Base-by-base conservation (phyloP, 2,888 invertebrate genomes). In the Drosophila falleni region DNA sequence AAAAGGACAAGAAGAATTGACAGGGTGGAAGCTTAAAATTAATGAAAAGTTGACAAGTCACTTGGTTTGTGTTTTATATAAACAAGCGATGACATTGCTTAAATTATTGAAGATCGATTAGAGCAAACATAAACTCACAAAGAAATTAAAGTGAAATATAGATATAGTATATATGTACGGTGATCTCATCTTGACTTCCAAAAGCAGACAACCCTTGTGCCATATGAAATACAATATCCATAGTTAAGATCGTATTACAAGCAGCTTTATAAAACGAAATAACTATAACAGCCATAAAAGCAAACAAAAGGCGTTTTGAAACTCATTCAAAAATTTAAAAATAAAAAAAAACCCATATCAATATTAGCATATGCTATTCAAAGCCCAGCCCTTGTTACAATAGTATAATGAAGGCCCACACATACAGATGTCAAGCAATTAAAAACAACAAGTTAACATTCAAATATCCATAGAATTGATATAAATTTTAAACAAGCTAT, bases 21-120 rank as follows among this genome's bases (percentile, higher is more conserved):
- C 53, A 61, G 53, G 23, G 58, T 50, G 73, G 73, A 55, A 58
- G 70, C 53, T 56, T 53, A 16, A 63, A 74, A 74, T 70, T 70
- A 68, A 74, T 64, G 56, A 70, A 74, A 64, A 62, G 58, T 65
- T 74, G 74, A 69, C 74, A 74, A 64, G 70, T 70, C 75, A 74
- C 61, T 74, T 46, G 56, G 31, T 37, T 37, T 13, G 50, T 54
- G 47, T 63, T 33, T 66, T 44, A 39, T 39, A 44, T 11, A 41
- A 42, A 35, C 31, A 53, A 19, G 35, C 65, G 67, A 42, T 73
- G 73, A 61, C 51, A 50, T 26, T 31, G 65, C 54, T 23, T 9
- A 5, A 39, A 42, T 35, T 37, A 72, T 62, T 15, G 37, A 47
- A 23, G 29, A 56, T 58, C 55, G 78, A 68, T 68, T 63, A 67